Evolutionary conservation across 2,888 invertebrate species (phyloP), one percentile per base, ranked within the genome.

Genomic region (Thymelicus sylvestris): DNA sequence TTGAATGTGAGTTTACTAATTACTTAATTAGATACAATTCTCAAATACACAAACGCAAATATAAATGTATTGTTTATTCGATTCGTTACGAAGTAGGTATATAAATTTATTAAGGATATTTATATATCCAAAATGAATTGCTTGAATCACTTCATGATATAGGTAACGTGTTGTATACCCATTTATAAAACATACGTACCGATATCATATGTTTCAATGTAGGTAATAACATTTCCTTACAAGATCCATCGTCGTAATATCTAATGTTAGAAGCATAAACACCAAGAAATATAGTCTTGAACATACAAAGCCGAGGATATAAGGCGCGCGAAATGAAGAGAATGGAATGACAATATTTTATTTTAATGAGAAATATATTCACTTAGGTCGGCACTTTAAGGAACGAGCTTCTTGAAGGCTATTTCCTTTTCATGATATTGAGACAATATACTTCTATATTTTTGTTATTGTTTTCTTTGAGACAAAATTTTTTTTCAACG

Each of bases 301-400:
- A 71, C 44, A 52, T 15, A 59, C 59, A 52, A 70, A 65, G 71
- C 71, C 60, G 55, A 57, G 66, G 66, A 61, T 71, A 70, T 70
- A 61, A 61, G 61, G 12, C 7, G 71, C 66, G 71, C 71, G 61
- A 71, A 66, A 71, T 71, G 71, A 71, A 66, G 71, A 62, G 61
- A 71, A 66, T 71, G 66, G 66, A 66, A 71, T 66, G 66, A 71
- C 71, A 71, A 71, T 71, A 71, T 71, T 71, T 71, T 71, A 71
- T 60, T 66, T 71, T 66, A 66, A 71, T 71, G 71, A 38, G 60
- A 66, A 71, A 71, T 71, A 71, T 71, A 71, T 71, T 71, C 70
- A 64, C 65, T 71, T 71, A 71, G 61, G 70, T 66, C 61, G 70
- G 61, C 60, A 52, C 65, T 70, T 65, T 50, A 60, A 60, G 65